Evolutionary conservation across 2,797 vertebrate genomes (phyloP).

Genomic region (Pygocentrus nattereri): DNA sequence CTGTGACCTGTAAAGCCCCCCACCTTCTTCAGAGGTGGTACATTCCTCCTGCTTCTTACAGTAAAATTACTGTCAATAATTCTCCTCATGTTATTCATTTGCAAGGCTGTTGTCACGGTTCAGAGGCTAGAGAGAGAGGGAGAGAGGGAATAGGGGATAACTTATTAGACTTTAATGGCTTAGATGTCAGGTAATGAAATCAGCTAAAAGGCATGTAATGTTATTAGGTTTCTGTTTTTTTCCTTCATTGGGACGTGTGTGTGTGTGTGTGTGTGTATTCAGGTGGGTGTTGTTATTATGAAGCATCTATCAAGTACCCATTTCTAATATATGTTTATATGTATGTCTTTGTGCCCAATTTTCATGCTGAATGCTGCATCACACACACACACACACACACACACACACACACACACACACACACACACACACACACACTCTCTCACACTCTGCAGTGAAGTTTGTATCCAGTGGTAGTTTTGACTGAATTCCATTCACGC

Average conservation of each 20-base stretch:
- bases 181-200: slow-evolving; percentile 51
- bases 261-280: slow-evolving; percentile 2
- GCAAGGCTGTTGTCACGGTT: slow-evolving; percentile 34
- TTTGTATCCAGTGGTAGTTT: slow-evolving; percentile 59
- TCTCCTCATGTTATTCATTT: slow-evolving; percentile 49
- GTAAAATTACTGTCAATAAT: slow-evolving; percentile 29
- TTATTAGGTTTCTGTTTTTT: slow-evolving; percentile 40
- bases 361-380: no score
- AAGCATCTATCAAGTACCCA: no score
- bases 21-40: slow-evolving; percentile 38
- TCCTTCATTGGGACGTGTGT: slow-evolving; percentile 41
- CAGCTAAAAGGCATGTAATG: slow-evolving; percentile 52
- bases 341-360: no score
- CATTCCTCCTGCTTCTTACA: slow-evolving; percentile 46
- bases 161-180: slow-evolving; percentile 26
- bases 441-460: not conserved
- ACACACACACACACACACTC: not conserved
- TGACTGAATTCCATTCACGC: slow-evolving; percentile 66
- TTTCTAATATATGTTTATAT: no score
- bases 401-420: slow-evolving; percentile 1
- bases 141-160: not conserved
- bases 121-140: not conserved
- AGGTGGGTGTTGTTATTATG: no score
- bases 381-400: not conserved
- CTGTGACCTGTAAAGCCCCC: not conserved